Evolutionary conservation across 2,113 vertebrate species (phyloP).

Genomic region (Siniperca knerii): DNA sequence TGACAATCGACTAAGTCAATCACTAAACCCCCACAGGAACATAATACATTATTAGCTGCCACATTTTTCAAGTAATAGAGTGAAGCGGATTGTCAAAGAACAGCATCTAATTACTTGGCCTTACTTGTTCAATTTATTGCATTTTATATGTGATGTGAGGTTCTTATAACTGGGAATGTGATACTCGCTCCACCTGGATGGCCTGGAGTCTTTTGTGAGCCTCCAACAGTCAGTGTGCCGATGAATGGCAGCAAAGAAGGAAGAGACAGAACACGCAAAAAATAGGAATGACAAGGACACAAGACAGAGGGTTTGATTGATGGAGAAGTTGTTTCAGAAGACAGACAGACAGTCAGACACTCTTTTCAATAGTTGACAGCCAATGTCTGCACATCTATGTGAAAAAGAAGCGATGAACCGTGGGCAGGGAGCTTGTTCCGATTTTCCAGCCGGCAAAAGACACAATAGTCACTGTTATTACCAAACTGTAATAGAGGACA

Average conservation of each 20-base stretch:
- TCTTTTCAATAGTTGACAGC: conserved; percentile 77
- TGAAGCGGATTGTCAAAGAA: conserved; percentile 4
- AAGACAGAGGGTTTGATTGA: conserved; percentile 70
- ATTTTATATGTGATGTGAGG: conserved; percentile 41
- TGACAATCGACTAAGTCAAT: conserved; percentile 1
- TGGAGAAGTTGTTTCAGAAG: conserved; percentile 63
- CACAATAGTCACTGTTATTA: conserved; percentile 58
- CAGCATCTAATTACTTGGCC: conserved; percentile 38
- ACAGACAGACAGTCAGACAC: conserved; percentile 58
- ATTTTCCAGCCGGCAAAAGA: conserved; percentile 50
- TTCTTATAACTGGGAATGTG: neutral
- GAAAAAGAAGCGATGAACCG: conserved; percentile 47
- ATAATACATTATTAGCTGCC: conserved; percentile 26
- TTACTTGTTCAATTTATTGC: conserved; percentile 28
- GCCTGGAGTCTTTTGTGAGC: conserved; percentile 30
- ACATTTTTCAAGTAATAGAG: neutral
- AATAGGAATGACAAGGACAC: conserved; percentile 54
- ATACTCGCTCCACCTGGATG: conserved; percentile 21
- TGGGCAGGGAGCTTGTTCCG: conserved; percentile 28
- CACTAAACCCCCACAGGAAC: conserved; percentile 34
- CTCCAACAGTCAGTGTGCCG: conserved; percentile 1
- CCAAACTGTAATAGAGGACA: conserved; percentile 28
- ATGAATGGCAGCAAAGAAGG: neutral
- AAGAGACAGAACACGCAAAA: conserved; percentile 10
- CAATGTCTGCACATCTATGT: conserved; percentile 52